phyloP scores from a whole-genome alignment of 2,113 vertebrate species.

The Garra rufa region DNA sequence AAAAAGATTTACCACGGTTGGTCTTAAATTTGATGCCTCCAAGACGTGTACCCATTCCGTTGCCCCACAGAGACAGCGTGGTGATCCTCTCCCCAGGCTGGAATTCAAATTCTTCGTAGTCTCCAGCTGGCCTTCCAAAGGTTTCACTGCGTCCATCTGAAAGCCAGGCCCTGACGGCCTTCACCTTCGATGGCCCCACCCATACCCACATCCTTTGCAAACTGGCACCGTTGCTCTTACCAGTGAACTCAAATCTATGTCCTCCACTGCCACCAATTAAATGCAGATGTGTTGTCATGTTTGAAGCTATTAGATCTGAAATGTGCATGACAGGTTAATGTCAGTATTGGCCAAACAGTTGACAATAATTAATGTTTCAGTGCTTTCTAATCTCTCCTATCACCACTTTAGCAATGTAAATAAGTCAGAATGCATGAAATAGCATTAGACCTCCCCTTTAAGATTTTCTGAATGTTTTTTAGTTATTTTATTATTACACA shows the following conservation, averaged over 20 bases:
- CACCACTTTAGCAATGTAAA: background rate
- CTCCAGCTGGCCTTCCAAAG: background rate
- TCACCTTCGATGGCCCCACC: background rate
- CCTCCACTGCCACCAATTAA: background rate
- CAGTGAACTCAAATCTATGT: background rate
- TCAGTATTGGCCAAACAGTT: background rate
- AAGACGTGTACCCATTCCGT: background rate
- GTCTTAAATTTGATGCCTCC: background rate
- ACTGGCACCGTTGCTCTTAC: background rate
- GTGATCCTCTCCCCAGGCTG: background rate
- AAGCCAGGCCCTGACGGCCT: background rate
- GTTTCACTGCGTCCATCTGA: background rate
- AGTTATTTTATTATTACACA: no score
- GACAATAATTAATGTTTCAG: background rate
- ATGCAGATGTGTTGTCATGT: background rate
- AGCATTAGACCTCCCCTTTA: no score
- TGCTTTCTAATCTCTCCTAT: background rate
- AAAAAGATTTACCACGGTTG: rapidly evolving
- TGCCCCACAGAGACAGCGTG: background rate
- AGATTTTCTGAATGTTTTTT: no score
- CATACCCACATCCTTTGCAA: background rate
- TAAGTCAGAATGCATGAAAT: no score
- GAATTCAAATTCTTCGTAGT: background rate
- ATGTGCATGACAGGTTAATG: background rate
- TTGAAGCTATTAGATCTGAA: background rate